phyloP scores from a whole-genome alignment of 1,140 invertebrate species.

The Hermetia illucens region DNA sequence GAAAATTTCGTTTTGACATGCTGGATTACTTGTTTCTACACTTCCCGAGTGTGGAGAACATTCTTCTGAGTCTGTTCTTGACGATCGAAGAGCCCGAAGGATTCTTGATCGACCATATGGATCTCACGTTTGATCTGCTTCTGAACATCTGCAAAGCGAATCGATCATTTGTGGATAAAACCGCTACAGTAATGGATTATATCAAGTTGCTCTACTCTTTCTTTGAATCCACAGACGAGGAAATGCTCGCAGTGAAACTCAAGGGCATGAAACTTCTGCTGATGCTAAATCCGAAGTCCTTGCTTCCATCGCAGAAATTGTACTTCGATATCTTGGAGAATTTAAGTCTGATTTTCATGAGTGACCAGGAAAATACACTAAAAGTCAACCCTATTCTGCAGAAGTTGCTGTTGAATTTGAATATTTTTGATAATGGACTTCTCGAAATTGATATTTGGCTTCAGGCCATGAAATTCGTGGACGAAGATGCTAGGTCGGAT shows the following conservation, averaged over 20 bases:
- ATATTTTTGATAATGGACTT: constrained; percentile 31
- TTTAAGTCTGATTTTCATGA: no score
- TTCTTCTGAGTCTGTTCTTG: constrained; percentile 17
- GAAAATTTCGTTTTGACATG: constrained; percentile 25
- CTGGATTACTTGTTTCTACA: constrained; percentile 23
- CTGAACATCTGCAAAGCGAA: constrained; percentile 23
- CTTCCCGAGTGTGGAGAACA: constrained; percentile 20
- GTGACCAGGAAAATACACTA: no score
- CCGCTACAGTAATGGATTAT: constrained; percentile 24
- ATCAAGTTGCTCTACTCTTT: no score
- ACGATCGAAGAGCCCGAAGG: constrained; percentile 13
- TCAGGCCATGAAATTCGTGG: constrained; percentile 31
- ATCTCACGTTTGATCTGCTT: constrained; percentile 20
- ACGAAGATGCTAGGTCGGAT: constrained; percentile 14
- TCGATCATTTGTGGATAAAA: constrained; percentile 24
- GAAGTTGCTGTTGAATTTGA: no score
- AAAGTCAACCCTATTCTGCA: constrained; percentile 29
- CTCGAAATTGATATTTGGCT: constrained; percentile 53
- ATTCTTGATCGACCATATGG: constrained; percentile 19
- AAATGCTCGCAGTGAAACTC: constrained; percentile 43
- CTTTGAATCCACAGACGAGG: no score
- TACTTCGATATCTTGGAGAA: constrained; percentile 44
- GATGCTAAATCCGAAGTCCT: constrained; percentile 36
- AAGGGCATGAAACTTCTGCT: constrained; percentile 50
- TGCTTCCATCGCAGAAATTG: constrained; percentile 38